These are phyloP conservation scores for Ctenodactylus gundi DNA, from an alignment of 2,113 vertebrate genomes.

Conservation along the genomic window DNA sequence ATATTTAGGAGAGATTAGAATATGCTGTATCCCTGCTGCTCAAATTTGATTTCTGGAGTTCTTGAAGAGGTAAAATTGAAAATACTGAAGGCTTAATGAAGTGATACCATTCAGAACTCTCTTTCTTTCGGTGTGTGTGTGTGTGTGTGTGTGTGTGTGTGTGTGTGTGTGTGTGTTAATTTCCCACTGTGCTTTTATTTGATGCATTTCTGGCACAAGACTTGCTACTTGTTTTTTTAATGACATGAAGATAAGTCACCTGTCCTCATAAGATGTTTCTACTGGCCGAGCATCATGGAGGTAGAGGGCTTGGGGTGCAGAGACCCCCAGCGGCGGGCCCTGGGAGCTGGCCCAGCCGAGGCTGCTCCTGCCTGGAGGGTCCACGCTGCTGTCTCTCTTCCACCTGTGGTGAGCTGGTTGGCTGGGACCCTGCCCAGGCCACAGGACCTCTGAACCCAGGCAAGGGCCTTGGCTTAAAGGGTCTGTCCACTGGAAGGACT, in stretches of 20 bases:
- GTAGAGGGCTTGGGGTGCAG: rapidly evolving
- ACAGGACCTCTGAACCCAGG: rapidly evolving
- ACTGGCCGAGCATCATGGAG: rapidly evolving
- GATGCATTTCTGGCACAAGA: background rate
- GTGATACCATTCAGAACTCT: background rate
- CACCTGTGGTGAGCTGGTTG: no score
- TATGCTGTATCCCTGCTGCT: background rate
- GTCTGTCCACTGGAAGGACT: rapidly evolving
- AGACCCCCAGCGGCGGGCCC: rapidly evolving
- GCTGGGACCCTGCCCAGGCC: no score
- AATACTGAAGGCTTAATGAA: background rate
- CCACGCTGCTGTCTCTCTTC: rapidly evolving
- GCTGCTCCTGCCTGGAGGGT: background rate
- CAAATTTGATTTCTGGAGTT: background rate
- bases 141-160: no score
- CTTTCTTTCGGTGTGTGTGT: background rate
- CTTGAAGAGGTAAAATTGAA: background rate
- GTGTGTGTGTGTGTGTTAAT: no score
- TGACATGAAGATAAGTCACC: rapidly evolving
- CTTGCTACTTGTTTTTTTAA: background rate
- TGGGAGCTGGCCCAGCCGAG: rapidly evolving
- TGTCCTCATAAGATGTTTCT: rapidly evolving
- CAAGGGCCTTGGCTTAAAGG: rapidly evolving
- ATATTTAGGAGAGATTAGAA: conserved; percentile 43
- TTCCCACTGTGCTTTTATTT: background rate